These are phyloP conservation scores for Timandra comae DNA, from an alignment of 2,888 invertebrate species.

Conservation along the genomic window DNA sequence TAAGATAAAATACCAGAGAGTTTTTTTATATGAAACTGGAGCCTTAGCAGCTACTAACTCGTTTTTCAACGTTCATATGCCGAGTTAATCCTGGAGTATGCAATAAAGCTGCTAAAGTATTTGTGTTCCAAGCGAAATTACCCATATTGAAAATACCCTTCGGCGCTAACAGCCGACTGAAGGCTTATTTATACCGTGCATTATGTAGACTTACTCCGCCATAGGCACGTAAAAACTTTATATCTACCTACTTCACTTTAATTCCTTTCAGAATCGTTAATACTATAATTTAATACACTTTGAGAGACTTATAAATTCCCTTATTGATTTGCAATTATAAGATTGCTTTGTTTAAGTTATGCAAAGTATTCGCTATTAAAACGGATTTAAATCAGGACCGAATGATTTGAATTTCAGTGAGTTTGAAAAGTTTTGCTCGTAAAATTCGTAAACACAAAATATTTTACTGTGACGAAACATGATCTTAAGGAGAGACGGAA, in stretches of 20 bases:
- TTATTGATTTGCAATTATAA: slow-evolving; percentile 56
- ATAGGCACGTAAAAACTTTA: slow-evolving; percentile 37
- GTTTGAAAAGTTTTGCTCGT: slow-evolving; percentile 28
- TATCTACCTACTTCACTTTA: slow-evolving; percentile 39
- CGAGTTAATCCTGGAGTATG: slow-evolving; percentile 71
- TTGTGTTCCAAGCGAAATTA: slow-evolving; percentile 71
- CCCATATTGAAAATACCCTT: slow-evolving; percentile 75
- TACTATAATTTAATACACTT: slow-evolving; percentile 44
- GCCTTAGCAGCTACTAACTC: slow-evolving; percentile 44
- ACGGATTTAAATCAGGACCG: slow-evolving; percentile 33
- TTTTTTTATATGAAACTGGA: slow-evolving; percentile 63
- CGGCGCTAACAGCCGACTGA: slow-evolving; percentile 64
- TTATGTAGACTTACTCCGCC: slow-evolving; percentile 41
- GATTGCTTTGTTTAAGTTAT: slow-evolving; percentile 46
- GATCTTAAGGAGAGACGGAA: slow-evolving; percentile 40
- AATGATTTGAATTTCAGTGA: slow-evolving; percentile 31
- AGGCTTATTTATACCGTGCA: slow-evolving; percentile 65
- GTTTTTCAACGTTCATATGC: slow-evolving; percentile 71
- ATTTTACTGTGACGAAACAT: slow-evolving; percentile 38
- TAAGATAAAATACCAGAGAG: slow-evolving; percentile 71
- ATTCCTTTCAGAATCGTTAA: slow-evolving; percentile 38
- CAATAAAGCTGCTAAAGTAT: slow-evolving; percentile 73
- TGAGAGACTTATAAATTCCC: slow-evolving; percentile 38
- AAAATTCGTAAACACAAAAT: slow-evolving; percentile 29
- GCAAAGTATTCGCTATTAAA: slow-evolving; percentile 48